Evolutionary conservation across 2,797 vertebrate species (phyloP).

Genomic region (Pelochelys cantorii): DNA sequence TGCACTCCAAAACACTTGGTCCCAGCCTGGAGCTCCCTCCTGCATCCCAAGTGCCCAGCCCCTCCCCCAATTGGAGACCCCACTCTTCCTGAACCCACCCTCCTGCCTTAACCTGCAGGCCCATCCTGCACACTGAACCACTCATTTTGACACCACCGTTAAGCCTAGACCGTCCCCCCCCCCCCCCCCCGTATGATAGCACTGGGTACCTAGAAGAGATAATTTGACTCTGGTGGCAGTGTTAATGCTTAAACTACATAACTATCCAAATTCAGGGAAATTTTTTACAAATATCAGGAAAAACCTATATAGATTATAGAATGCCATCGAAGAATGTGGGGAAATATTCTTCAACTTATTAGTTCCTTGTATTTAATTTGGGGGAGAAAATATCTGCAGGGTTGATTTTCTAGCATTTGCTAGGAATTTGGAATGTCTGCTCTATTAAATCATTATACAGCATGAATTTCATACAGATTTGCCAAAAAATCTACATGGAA

Average conservation of each 20-base stretch:
- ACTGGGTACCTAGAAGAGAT: too few relatives aligned
- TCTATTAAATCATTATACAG: background rate
- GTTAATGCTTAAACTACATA: background rate
- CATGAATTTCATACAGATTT: conserved; percentile 30
- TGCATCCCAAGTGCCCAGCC: too few relatives aligned
- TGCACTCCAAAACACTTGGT: too few relatives aligned
- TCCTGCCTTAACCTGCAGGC: too few relatives aligned
- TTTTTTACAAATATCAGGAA: background rate
- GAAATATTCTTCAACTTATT: background rate
- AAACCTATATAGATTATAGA: background rate
- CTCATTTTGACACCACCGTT: too few relatives aligned
- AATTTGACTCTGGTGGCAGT: background rate
- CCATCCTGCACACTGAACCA: too few relatives aligned
- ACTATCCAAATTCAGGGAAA: background rate
- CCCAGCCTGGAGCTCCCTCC: too few relatives aligned
- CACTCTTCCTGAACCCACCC: too few relatives aligned
- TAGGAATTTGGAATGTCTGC: conserved; percentile 13
- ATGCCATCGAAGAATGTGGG: background rate
- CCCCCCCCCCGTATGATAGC: too few relatives aligned
- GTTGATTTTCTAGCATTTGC: conserved; percentile 15
- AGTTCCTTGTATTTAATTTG: background rate
- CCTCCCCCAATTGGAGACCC: too few relatives aligned
- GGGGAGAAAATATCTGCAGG: background rate
- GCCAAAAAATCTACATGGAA: conserved; percentile 11
- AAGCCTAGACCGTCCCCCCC: too few relatives aligned